These are phyloP conservation scores for Drosophila pruinosa DNA, from an alignment of 1,140 invertebrate genomes.

Conservation along the genomic window DNA sequence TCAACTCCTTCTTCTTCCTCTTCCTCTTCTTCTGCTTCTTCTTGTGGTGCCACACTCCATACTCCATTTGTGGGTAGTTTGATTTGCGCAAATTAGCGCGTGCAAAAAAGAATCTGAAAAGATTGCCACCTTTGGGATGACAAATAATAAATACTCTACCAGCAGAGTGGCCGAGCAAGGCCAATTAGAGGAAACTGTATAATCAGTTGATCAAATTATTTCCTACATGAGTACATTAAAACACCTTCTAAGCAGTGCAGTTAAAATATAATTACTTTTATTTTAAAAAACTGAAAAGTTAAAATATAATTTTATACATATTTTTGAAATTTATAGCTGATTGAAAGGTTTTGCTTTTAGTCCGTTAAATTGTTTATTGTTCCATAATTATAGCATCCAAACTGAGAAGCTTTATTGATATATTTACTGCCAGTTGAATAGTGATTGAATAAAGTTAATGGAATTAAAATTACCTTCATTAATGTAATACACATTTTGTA, in stretches of 20 bases:
- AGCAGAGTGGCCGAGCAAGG: background rate
- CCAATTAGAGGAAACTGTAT: background rate
- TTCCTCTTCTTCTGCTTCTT: slow-evolving; percentile 25
- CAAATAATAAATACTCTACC: background rate
- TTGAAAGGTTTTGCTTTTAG: too few species aligned
- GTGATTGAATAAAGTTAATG: background rate
- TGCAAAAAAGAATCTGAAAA: slow-evolving; percentile 29
- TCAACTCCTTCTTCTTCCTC: slow-evolving; percentile 20
- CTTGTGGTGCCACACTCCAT: slow-evolving; percentile 17
- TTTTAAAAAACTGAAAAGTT: too few species aligned
- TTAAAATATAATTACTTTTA: too few species aligned
- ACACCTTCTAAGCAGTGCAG: too few species aligned
- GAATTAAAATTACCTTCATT: background rate
- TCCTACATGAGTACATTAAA: too few species aligned
- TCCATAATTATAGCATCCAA: too few species aligned
- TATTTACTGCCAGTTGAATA: too few species aligned
- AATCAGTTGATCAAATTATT: background rate
- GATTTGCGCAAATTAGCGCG: slow-evolving; percentile 76
- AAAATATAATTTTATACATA: too few species aligned
- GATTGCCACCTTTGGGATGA: background rate
- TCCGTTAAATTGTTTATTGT: too few species aligned
- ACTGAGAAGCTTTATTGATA: too few species aligned
- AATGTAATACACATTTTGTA: background rate
- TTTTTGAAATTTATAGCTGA: too few species aligned
- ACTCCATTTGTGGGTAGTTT: slow-evolving; percentile 50